phyloP scores from a whole-genome alignment of 2,113 vertebrate genomes.

The Dromas ardeola region DNA sequence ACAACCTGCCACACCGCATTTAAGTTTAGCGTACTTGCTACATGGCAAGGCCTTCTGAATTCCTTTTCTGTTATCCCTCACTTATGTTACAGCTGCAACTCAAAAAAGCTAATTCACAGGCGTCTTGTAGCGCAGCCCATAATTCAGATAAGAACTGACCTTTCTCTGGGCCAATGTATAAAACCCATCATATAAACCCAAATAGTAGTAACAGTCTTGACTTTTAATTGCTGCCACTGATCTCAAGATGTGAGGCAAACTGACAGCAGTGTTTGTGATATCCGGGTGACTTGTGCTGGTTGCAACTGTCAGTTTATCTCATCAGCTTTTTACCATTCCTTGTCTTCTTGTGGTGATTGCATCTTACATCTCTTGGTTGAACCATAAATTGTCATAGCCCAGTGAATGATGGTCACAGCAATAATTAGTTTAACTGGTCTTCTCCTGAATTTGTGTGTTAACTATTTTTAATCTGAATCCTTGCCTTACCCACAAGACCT shows the following conservation, averaged over 20 bases:
- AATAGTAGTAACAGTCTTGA: neutral
- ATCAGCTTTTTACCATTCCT: neutral
- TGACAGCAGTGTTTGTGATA: neutral
- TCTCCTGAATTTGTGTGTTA: neutral
- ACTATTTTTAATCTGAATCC: neutral
- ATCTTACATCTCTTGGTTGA: neutral
- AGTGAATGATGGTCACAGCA: neutral
- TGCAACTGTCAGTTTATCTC: neutral
- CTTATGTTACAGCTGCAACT: neutral
- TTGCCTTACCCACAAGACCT: neutral
- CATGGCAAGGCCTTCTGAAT: neutral
- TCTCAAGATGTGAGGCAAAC: neutral
- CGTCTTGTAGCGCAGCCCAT: neutral
- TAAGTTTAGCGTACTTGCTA: neutral
- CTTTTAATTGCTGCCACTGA: neutral
- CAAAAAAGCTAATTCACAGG: neutral
- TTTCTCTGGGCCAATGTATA: neutral
- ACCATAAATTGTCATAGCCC: neutral
- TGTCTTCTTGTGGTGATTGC: neutral
- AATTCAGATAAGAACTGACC: neutral
- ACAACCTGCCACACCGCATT: neutral
- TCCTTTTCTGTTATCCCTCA: neutral
- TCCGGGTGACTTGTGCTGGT: neutral
- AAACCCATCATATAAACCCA: neutral
- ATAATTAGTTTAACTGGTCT: neutral